Evolutionary conservation across 2,113 vertebrate species (phyloP).

Genomic region (Podarcis raffonei): DNA sequence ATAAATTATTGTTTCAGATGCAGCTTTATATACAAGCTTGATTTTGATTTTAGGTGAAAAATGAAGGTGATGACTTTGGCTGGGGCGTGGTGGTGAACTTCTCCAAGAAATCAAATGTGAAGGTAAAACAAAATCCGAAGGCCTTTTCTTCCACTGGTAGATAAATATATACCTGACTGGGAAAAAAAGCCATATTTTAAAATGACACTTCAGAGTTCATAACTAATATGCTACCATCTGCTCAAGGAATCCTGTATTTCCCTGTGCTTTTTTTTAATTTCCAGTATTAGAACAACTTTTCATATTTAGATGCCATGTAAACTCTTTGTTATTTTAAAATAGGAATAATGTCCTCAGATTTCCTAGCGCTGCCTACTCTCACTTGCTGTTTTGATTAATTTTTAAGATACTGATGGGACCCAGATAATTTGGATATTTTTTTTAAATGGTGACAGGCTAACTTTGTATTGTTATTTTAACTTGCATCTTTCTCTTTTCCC

Average conservation of each 20-base stretch:
- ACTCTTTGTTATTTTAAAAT: background rate
- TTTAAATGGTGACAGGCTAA: background rate
- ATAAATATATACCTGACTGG: fast-evolving
- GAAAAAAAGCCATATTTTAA: background rate
- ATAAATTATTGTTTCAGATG: background rate
- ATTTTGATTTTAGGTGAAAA: slow-evolving; percentile 84
- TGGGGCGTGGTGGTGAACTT: slow-evolving; percentile 99
- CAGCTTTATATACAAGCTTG: background rate
- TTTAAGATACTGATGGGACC: background rate
- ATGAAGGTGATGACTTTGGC: slow-evolving; percentile 91
- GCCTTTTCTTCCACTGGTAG: background rate
- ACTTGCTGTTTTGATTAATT: background rate
- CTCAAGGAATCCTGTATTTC: background rate
- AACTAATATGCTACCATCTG: background rate
- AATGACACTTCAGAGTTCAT: background rate
- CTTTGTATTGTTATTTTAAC: too few relatives aligned
- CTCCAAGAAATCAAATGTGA: slow-evolving; percentile 93
- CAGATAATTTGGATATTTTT: background rate
- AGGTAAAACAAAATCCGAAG: slow-evolving; percentile 76
- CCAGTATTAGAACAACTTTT: background rate
- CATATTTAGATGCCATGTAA: background rate
- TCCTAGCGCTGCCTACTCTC: background rate
- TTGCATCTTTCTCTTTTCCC: background rate
- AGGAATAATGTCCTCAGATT: background rate
- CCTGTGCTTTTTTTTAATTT: background rate